Evolutionary conservation across 2,888 invertebrate genomes (phyloP).

Genomic region (Cheilosia vulpina): DNA sequence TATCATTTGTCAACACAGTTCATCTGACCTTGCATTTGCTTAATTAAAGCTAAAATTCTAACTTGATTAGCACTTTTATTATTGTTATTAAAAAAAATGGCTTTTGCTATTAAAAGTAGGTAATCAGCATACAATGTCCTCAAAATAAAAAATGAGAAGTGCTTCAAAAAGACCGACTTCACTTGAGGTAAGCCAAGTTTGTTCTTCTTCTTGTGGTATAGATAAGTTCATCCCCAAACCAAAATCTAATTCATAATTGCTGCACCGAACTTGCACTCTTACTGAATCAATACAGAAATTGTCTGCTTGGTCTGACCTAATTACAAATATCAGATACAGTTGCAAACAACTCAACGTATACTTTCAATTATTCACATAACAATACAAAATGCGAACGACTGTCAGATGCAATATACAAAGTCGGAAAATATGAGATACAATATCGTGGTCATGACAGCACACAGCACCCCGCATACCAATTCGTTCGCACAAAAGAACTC

Average conservation of each 20-base stretch:
- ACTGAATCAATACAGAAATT: conserved; percentile 8
- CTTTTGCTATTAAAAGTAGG: no score
- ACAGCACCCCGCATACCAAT: conserved; percentile 63
- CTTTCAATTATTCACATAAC: conserved; percentile 58
- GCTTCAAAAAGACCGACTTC: no score
- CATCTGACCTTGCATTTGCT: no score
- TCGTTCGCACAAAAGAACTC: conserved; percentile 56
- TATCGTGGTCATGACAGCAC: conserved; percentile 65
- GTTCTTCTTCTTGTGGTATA: no score
- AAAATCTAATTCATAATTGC: not conserved
- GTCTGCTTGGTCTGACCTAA: conserved; percentile 41
- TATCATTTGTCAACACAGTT: no score
- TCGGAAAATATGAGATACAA: conserved; percentile 58
- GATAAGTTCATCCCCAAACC: no score
- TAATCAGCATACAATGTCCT: no score
- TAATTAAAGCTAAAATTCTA: no score
- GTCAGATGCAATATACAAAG: conserved; percentile 59
- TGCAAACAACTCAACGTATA: conserved; percentile 40
- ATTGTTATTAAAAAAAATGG: no score
- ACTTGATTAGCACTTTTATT: no score
- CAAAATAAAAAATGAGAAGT: no score
- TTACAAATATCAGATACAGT: conserved; percentile 47
- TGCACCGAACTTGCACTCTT: not conserved
- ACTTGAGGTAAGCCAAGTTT: no score
- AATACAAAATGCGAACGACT: conserved; percentile 51